A percentile compares a stretch with the other conserved stretches of the same genome.
phyloP scores from a whole-genome alignment of 2,113 vertebrate species.

The Tachycineta bicolor region DNA sequence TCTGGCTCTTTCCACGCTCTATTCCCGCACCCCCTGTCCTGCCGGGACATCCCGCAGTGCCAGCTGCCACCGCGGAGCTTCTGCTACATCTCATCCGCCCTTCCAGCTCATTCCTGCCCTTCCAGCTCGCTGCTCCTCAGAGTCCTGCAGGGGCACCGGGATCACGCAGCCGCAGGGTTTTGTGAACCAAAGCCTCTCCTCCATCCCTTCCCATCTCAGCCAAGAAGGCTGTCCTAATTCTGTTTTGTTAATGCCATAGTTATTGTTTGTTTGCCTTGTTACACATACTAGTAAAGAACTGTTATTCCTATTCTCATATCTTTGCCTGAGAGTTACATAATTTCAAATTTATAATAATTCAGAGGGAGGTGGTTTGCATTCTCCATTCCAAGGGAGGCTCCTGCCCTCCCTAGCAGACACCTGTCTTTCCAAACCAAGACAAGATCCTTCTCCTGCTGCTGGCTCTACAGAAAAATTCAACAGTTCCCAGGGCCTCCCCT shows the following conservation, averaged over 20 bases:
- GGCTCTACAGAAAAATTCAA: background rate
- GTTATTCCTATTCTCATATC: no score
- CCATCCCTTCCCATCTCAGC: background rate
- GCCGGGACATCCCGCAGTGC: background rate
- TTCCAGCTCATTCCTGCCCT: background rate
- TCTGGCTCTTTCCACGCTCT: background rate
- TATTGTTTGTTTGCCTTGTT: background rate
- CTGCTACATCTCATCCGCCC: background rate
- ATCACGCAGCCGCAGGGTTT: background rate
- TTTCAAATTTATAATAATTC: background rate
- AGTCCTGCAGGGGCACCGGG: background rate
- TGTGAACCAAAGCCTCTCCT: background rate
- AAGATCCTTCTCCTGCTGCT: background rate
- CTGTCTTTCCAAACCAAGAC: background rate
- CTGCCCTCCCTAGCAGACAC: background rate
- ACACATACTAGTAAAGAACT: background rate
- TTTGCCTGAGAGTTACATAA: background rate
- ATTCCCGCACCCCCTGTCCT: background rate
- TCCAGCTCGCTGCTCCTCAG: background rate
- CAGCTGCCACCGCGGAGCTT: background rate
- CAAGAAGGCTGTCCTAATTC: background rate
- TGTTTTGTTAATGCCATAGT: background rate
- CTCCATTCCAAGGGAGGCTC: background rate
- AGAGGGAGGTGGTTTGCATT: background rate
- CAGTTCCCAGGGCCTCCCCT: background rate